phyloP scores from a whole-genome alignment of 1,140 invertebrate species.

The Rhyzopertha dominica region DNA sequence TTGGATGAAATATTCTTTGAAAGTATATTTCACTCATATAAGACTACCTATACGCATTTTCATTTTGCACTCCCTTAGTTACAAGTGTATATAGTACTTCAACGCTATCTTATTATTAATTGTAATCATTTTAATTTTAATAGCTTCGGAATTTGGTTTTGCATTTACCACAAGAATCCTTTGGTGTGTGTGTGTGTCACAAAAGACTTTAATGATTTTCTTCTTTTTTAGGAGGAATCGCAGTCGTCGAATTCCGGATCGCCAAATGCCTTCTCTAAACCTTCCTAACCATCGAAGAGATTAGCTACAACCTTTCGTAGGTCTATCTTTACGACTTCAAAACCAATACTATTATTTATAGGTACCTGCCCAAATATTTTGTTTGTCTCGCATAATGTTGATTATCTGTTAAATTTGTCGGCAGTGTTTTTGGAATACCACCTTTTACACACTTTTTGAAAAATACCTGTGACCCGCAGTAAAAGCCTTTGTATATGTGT shows the following conservation, averaged over 20 bases:
- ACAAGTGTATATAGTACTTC: no score
- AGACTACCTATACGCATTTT: no score
- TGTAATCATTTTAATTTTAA: no score
- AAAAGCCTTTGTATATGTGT: constrained; percentile 23
- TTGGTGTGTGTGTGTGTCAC: neutral
- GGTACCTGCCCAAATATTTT: constrained; percentile 2
- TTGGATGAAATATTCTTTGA: no score
- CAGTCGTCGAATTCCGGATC: constrained; percentile 26
- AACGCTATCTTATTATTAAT: no score
- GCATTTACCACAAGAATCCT: neutral
- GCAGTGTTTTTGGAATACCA: constrained; percentile 11
- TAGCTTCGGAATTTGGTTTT: neutral
- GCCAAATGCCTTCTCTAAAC: constrained; percentile 37
- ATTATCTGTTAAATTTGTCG: constrained; percentile 16
- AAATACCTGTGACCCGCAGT: neutral
- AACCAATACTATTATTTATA: neutral
- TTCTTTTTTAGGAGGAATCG: constrained; percentile 29
- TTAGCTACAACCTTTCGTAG: constrained; percentile 13
- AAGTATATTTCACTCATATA: no score
- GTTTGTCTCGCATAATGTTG: neutral
- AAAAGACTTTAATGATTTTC: constrained; percentile 3
- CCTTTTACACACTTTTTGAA: constrained; percentile 5
- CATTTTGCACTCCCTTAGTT: no score
- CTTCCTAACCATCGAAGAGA: constrained; percentile 21
- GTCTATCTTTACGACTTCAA: neutral